phyloP scores from a whole-genome alignment of 2,888 invertebrate genomes.

The Drosophila demipolita region DNA sequence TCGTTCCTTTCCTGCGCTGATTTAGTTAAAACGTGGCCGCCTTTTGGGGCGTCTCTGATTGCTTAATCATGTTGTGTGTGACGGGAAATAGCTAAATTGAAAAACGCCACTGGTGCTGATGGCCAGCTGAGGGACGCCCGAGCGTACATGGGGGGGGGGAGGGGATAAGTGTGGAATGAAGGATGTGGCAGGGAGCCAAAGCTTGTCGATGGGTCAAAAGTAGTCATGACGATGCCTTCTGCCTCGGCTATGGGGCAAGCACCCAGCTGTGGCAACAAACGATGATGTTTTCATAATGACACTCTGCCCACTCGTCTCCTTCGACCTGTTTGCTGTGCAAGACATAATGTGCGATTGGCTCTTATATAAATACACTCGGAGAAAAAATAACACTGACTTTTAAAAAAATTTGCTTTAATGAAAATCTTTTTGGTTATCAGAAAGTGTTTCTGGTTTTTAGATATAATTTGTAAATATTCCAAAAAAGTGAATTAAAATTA shows the following conservation, averaged over 20 bases:
- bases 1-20: constrained; percentile 32
- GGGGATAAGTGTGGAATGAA: neutral
- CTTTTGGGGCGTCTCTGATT: constrained; percentile 64
- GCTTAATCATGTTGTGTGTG: constrained; percentile 74
- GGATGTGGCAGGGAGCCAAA: constrained; percentile 14
- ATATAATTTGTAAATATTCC: neutral
- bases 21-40: constrained; percentile 62
- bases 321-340: constrained; percentile 3
- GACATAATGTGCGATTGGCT: constrained; percentile 11
- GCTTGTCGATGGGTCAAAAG: constrained; percentile 51
- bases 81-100: constrained; percentile 76
- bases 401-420: rapidly evolving
- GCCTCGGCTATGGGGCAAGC: neutral
- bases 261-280: constrained; percentile 47
- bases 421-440: neutral
- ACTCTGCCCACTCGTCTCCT: constrained; percentile 21
- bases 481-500: neutral
- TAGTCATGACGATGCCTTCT: constrained; percentile 35
- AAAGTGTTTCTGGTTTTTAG: neutral
- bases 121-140: constrained; percentile 17
- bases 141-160: neutral
- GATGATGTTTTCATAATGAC: constrained; percentile 58
- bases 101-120: constrained; percentile 71
- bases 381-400: neutral
- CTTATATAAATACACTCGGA: neutral